Conservation (phyloP, 1,140 invertebrate genomes). For the Lordiphosa collinella region DNA sequence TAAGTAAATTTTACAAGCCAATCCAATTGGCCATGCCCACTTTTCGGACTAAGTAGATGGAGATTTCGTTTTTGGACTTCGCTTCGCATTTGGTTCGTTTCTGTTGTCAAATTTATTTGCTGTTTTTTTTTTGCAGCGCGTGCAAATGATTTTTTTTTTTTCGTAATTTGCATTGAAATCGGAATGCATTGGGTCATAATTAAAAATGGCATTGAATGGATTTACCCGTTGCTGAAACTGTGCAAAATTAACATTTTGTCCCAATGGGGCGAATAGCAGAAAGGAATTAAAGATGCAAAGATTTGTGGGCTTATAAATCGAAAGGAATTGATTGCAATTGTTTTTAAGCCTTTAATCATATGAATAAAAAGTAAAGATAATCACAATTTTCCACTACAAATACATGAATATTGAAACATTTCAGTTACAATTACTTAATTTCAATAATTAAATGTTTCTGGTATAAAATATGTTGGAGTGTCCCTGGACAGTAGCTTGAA, state of each 20-base stretch:
- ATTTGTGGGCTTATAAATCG: too few relatives aligned
- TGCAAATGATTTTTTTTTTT: constrained; percentile 8
- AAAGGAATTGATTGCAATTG: too few relatives aligned
- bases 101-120: constrained; percentile 28
- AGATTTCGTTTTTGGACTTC: constrained; percentile 2
- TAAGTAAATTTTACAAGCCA: constrained; percentile 2
- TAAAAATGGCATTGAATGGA: constrained; percentile 48
- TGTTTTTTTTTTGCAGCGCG: constrained; percentile 6
- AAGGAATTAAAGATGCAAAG: background rate
- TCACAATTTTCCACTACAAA: too few relatives aligned
- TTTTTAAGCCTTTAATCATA: too few relatives aligned
- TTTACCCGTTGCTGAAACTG: constrained; percentile 9
- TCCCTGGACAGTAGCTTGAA: too few relatives aligned
- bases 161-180: constrained; percentile 46
- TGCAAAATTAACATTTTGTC: background rate
- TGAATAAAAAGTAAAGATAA: too few relatives aligned
- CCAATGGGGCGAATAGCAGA: too few relatives aligned
- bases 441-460: too few relatives aligned
- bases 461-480: too few relatives aligned
- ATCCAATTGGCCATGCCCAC: constrained; percentile 16
- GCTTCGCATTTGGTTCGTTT: constrained; percentile 18
- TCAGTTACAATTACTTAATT: too few relatives aligned
- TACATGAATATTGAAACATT: too few relatives aligned
- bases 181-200: constrained; percentile 61
- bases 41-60: constrained; percentile 22